Conservation (phyloP, 2,888 invertebrate species). For the Cylindroiulus punctatus region DNA sequence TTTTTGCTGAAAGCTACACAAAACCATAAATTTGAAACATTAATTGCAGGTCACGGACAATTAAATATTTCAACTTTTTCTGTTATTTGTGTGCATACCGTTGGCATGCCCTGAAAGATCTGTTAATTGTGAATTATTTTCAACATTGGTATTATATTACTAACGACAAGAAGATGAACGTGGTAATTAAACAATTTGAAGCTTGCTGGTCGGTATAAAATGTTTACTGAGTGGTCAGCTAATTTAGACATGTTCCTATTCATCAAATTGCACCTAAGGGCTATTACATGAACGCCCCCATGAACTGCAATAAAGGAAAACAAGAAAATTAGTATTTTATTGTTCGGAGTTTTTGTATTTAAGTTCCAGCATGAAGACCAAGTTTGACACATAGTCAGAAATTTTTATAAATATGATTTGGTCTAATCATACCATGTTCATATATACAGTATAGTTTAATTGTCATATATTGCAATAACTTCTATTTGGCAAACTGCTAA, state of each 20-base stretch:
- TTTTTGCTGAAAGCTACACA: not conserved
- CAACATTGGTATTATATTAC: not conserved
- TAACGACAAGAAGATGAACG: not conserved
- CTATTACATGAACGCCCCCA: not conserved
- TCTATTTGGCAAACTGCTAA: not conserved
- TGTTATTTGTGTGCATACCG: not conserved
- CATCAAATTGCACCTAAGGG: not conserved
- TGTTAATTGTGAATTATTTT: not conserved
- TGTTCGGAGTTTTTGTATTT: not conserved
- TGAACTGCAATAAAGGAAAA: not conserved
- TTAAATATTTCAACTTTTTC: not conserved
- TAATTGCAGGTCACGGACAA: slow-evolving; percentile 13
- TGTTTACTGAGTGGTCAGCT: not conserved
- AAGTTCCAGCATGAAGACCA: too few species aligned
- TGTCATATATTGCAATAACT: too few species aligned
- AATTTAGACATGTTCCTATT: not conserved
- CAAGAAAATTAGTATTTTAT: not conserved
- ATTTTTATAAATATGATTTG: too few species aligned
- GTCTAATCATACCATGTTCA: too few species aligned
- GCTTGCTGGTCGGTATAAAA: not conserved
- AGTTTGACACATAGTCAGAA: too few species aligned
- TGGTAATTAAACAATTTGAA: not conserved
- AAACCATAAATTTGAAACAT: slow-evolving; percentile 38
- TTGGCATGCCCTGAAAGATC: not conserved
- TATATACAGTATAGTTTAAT: too few species aligned